These are phyloP conservation scores for Acholoe squamosa DNA, from an alignment of 2,888 invertebrate species.

Conservation along the genomic window DNA sequence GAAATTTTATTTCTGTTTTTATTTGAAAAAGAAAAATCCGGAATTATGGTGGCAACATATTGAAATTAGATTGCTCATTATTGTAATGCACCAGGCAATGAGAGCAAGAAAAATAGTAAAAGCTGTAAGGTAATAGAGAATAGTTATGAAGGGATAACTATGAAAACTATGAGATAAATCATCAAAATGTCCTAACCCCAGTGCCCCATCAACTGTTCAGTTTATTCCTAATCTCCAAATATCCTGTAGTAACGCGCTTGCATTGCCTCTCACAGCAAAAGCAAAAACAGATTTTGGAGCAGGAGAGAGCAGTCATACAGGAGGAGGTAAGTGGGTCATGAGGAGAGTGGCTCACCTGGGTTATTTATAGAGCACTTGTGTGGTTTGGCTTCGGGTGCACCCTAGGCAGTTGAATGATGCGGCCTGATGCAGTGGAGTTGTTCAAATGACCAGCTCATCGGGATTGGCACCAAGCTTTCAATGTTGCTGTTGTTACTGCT, in stretches of 20 bases:
- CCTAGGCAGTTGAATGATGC: constrained; percentile 35
- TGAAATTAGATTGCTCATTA: too few relatives aligned
- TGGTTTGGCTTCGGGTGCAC: constrained; percentile 55
- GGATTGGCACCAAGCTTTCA: neutral
- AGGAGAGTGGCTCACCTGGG: neutral
- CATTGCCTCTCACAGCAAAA: constrained; percentile 44
- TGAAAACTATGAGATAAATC: too few relatives aligned
- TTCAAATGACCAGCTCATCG: neutral
- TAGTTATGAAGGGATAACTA: too few relatives aligned
- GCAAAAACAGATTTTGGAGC: constrained; percentile 55
- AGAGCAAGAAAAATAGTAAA: too few relatives aligned
- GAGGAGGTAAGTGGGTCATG: constrained; percentile 57
- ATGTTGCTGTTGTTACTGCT: neutral
- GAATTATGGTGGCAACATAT: too few relatives aligned
- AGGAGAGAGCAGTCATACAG: constrained; percentile 42
- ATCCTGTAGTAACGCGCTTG: constrained; percentile 31
- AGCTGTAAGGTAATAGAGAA: too few relatives aligned
- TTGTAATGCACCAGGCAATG: too few relatives aligned
- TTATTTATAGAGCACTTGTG: constrained; percentile 20
- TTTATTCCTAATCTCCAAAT: neutral
- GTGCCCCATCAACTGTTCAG: too few relatives aligned
- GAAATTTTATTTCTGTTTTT: too few relatives aligned
- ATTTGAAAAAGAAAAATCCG: too few relatives aligned
- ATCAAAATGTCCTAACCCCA: too few relatives aligned
- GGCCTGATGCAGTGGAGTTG: neutral